Percentiles rank a stretch among this genome's conserved stretches.
These are phyloP conservation scores for Scaptomyza caliginosa DNA, from an alignment of 2,888 invertebrate genomes.

Conservation along the genomic window DNA sequence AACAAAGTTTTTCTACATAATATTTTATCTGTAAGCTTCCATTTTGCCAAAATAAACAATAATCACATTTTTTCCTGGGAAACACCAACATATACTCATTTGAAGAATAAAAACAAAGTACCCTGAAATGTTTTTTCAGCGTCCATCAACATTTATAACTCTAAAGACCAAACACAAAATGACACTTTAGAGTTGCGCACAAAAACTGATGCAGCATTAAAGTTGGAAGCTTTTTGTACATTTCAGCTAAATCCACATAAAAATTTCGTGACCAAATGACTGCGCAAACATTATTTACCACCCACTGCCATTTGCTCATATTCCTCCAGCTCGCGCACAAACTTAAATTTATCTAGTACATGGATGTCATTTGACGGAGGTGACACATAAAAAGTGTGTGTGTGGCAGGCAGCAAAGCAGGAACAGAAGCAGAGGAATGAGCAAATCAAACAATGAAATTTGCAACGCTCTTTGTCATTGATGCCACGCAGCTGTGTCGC, in stretches of 20 bases:
- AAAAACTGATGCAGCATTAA: conserved; percentile 1
- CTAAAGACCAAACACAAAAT: neutral
- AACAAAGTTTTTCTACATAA: no score
- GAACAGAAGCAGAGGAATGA: neutral
- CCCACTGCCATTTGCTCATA: neutral
- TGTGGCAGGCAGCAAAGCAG: conserved; percentile 16
- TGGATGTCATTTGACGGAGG: conserved; percentile 63
- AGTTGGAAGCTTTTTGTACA: conserved; percentile 16
- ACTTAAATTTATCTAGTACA: conserved; percentile 16
- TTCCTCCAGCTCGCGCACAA: conserved; percentile 2
- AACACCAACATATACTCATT: no score
- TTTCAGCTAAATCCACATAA: conserved; percentile 26
- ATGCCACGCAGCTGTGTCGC: conserved; percentile 36
- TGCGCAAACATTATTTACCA: conserved; percentile 12
- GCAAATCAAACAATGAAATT: conserved; percentile 69
- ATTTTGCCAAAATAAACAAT: no score
- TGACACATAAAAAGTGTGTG: conserved; percentile 64
- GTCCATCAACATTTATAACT: neutral
- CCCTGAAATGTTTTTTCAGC: no score
- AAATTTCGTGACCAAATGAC: conserved; percentile 28
- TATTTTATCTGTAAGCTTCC: no score
- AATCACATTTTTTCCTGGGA: no score
- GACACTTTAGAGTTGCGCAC: neutral
- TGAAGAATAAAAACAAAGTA: no score
- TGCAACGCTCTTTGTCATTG: conserved; percentile 64